Evolutionary conservation across 2,888 invertebrate species (phyloP).

Genomic region (Halictus ligatus): DNA sequence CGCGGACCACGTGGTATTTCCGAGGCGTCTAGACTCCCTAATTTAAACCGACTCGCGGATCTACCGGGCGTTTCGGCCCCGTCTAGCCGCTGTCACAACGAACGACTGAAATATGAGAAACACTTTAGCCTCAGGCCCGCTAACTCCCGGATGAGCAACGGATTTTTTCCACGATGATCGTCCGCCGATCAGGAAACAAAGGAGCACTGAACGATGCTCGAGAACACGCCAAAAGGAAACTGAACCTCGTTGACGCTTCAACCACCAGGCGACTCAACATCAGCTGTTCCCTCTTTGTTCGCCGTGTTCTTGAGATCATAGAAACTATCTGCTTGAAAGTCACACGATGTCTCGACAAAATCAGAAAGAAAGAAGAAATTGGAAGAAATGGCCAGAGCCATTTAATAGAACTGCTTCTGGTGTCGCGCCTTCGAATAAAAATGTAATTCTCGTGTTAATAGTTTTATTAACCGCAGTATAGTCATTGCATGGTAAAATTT

Average conservation of each 20-base stretch:
- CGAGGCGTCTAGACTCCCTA: slow-evolving; percentile 78
- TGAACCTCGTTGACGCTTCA: background rate
- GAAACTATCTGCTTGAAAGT: background rate
- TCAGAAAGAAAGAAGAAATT: too few species aligned
- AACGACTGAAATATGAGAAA: slow-evolving; percentile 74
- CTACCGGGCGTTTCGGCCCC: slow-evolving; percentile 62
- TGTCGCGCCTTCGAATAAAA: too few species aligned
- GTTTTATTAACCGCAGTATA: background rate
- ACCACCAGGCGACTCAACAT: background rate
- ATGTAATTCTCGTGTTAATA: background rate
- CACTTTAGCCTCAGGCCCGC: slow-evolving; percentile 38
- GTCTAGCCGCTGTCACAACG: slow-evolving; percentile 71
- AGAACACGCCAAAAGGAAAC: background rate
- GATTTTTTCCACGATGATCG: slow-evolving; percentile 7
- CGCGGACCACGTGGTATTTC: slow-evolving; percentile 74
- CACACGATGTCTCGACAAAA: too few species aligned
- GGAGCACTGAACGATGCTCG: background rate
- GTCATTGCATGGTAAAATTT: background rate
- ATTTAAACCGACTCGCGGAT: slow-evolving; percentile 77
- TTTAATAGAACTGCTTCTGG: too few species aligned
- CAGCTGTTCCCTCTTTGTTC: background rate
- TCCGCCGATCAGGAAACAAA: slow-evolving; percentile 32
- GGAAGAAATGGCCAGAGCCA: background rate
- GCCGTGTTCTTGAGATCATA: background rate
- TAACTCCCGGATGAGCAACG: slow-evolving; percentile 16